Conservation (phyloP, 2,113 vertebrate species). For the Xenopus tropicalis region DNA sequence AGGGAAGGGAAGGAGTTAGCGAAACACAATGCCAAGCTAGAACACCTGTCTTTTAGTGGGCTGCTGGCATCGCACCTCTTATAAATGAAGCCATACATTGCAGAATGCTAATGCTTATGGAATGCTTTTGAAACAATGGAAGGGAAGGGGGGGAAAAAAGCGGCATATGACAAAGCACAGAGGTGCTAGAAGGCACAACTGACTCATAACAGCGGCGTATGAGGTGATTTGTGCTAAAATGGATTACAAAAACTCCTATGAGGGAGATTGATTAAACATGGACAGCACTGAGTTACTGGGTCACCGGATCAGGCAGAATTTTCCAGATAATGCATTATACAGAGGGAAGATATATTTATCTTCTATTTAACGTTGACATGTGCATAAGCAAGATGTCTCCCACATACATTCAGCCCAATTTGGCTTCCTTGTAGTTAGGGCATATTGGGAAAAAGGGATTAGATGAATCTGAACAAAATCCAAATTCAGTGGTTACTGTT, state of each 20-base stretch:
- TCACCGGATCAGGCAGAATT: not conserved
- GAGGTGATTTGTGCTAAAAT: constrained; percentile 13
- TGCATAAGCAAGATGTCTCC: constrained; percentile 2
- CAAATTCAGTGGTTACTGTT: too few species aligned
- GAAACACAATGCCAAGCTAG: constrained; percentile 18
- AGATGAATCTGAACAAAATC: too few species aligned
- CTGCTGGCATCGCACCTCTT: constrained; percentile 24
- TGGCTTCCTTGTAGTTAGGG: constrained; percentile 15
- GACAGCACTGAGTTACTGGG: not conserved
- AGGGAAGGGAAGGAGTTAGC: constrained; percentile 19
- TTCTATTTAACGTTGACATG: not conserved
- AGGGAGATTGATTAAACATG: not conserved
- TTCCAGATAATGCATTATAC: not conserved
- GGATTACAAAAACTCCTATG: not conserved
- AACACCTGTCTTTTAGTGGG: constrained; percentile 41
- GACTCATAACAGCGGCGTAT: constrained; percentile 12
- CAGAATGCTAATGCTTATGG: constrained; percentile 22
- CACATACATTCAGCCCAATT: not conserved
- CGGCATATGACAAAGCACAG: not conserved
- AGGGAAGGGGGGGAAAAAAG: not conserved
- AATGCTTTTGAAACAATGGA: constrained; percentile 12
- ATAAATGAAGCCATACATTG: constrained; percentile 21
- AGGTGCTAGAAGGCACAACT: constrained; percentile 11
- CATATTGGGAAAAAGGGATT: too few species aligned
- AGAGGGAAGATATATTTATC: constrained; percentile 5